Evolutionary conservation across 2,113 vertebrate genomes (phyloP).

Genomic region (Sakesphorus luctuosus): DNA sequence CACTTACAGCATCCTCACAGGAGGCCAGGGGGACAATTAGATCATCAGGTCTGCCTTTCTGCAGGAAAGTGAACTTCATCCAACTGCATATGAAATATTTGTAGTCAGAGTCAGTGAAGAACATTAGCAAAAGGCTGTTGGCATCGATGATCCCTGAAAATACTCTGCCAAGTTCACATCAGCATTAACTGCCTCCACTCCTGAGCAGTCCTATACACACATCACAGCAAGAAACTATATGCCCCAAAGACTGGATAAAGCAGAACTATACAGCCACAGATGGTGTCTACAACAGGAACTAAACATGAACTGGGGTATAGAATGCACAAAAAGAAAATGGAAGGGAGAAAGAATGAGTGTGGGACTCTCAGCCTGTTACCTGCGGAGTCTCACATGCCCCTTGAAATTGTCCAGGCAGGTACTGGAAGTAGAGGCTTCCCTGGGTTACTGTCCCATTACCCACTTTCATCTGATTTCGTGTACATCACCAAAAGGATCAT

Average conservation of each 20-base stretch:
- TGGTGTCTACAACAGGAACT: background rate
- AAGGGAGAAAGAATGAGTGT: background rate
- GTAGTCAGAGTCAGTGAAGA: conserved; percentile 25
- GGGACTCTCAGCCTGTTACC: background rate
- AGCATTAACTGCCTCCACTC: conserved; percentile 10
- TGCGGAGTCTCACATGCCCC: background rate
- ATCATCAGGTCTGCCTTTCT: conserved; percentile 57
- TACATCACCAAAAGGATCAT: background rate
- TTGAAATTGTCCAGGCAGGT: background rate
- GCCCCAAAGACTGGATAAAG: background rate
- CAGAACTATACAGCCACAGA: background rate
- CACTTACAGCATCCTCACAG: conserved; percentile 32
- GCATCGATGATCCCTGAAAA: conserved; percentile 31
- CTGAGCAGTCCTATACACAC: background rate
- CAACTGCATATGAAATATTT: conserved; percentile 34
- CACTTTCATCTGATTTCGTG: background rate
- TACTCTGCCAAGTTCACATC: conserved; percentile 36
- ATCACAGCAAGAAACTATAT: background rate
- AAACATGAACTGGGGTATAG: background rate
- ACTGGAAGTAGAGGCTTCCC: background rate
- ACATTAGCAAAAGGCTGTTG: conserved; percentile 48
- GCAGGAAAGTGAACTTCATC: conserved; percentile 44
- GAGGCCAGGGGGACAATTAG: conserved; percentile 54
- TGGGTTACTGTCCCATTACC: background rate
- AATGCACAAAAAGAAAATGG: background rate